Base-by-base conservation (phyloP, 2,888 invertebrate genomes). In the Odontomyia ornata region DNA sequence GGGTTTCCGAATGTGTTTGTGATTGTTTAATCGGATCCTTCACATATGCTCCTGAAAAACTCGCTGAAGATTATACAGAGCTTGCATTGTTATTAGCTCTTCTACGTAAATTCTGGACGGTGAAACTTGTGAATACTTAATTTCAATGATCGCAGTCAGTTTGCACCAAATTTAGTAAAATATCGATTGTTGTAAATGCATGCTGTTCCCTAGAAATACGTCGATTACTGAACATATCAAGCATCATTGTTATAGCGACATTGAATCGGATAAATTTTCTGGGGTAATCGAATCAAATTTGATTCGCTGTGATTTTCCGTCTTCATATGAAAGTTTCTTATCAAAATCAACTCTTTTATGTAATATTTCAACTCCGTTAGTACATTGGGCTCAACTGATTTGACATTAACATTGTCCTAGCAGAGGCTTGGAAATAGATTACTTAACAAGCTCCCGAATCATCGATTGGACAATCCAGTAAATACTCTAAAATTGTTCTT, bases 371-470 rank as follows among this genome's bases (percentile, higher is more conserved):
- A 36, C 36, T 57, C 36, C 43, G 46, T 36, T 18, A 75, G 47
- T 4, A 64, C 23, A 21, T 76, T 43, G 11, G 71, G 60, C 52
- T 75, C 21, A 52, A 57, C 71, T 9, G 75, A 13, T 21, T 52
- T 69, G n/a, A 77, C 79, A 57, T 82, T 80, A 1, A 78, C 76
- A 21, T 82, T 78, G 64, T 84, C 83, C 87, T 87, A 87, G 30
- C 82, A 82, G 78, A 84, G 84, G 77, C 84, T 85, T 52, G 87
- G 87, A 79, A 87, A 87, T 57, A 87, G 80, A 80, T 86, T 86
- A 21, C 85, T 84, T 79, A 86, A 84, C 57, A 87, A 79, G 57
- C 79, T 84, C 83, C 78, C 83, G 82, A 57, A 85, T 82, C 80
- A 84, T 84, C 84, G 30, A 84, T 82, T 80, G 86, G 83, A 30